Evolutionary conservation across 2,797 vertebrate species (phyloP).

Genomic region (Sebastes trivittatus): DNA sequence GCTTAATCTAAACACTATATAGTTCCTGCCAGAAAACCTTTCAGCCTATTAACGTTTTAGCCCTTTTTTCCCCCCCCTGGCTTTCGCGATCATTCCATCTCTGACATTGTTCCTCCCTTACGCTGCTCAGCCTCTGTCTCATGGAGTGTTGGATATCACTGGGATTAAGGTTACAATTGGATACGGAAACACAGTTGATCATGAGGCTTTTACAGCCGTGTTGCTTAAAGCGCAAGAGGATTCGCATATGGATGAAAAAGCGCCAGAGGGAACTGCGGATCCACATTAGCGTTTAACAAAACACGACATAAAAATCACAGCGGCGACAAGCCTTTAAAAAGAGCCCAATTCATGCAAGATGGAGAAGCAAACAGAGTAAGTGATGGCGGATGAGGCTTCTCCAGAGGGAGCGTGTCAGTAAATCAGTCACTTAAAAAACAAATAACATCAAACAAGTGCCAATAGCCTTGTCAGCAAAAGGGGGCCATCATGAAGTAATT

Average conservation of each 20-base stretch:
- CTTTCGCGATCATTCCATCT: constrained; percentile 38
- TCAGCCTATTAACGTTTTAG: constrained; percentile 66
- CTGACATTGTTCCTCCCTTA: constrained; percentile 47
- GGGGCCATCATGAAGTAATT: constrained; percentile 62
- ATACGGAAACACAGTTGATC: constrained; percentile 12
- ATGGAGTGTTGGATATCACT: constrained; percentile 10
- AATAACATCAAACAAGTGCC: constrained; percentile 67
- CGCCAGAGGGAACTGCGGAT: not conserved
- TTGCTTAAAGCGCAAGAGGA: not conserved
- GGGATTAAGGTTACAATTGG: constrained; percentile 21
- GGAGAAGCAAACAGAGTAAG: not conserved
- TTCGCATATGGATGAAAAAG: not conserved
- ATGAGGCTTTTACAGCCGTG: not conserved
- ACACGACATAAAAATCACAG: not conserved
- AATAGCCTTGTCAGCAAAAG: constrained; percentile 72
- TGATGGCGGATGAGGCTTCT: constrained; percentile 3
- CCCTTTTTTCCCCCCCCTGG: not conserved
- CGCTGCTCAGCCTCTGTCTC: not conserved
- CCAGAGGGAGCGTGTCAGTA: constrained; percentile 36
- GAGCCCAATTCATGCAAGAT: not conserved
- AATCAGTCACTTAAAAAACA: constrained; percentile 76
- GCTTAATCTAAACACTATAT: constrained; percentile 66
- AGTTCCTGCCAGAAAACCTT: constrained; percentile 69
- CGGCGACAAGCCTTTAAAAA: not conserved
- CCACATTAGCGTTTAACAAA: not conserved